phyloP scores from a whole-genome alignment of 1,140 invertebrate species.

The Eriosoma lanigerum region DNA sequence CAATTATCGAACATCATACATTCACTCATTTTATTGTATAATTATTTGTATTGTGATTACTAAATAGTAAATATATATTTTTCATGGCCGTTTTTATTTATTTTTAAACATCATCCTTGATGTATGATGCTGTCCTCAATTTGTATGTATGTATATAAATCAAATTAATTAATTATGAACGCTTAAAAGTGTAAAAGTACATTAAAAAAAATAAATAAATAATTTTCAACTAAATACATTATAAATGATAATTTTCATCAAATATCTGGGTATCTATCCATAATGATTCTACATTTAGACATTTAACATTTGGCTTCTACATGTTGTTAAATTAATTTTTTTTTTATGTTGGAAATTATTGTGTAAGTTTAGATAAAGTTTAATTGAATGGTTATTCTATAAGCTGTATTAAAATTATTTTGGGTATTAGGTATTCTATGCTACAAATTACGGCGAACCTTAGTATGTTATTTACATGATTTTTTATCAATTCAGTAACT shows the following conservation, averaged over 20 bases:
- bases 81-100: slow-evolving; percentile 21
- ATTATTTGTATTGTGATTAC: no score
- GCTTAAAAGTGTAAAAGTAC: no score
- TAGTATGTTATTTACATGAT: no score
- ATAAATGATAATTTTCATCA: background rate
- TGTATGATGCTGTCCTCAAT: slow-evolving; percentile 6
- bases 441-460: no score
- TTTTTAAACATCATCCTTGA: slow-evolving; percentile 29
- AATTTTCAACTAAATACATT: background rate
- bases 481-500: no score
- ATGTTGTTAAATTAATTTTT: background rate
- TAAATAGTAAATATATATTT: background rate
- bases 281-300: background rate
- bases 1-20: no score
- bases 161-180: background rate
- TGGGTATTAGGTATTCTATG: no score
- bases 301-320: background rate
- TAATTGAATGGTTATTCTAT: no score
- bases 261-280: background rate
- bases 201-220: background rate
- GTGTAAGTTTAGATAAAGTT: no score
- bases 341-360: background rate
- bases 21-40: no score
- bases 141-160: background rate
- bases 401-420: no score